A percentile compares a stretch with the other conserved stretches of the same genome.
Conservation (phyloP, 2,113 vertebrate species). For the Cheirogaleus medius region DNA sequence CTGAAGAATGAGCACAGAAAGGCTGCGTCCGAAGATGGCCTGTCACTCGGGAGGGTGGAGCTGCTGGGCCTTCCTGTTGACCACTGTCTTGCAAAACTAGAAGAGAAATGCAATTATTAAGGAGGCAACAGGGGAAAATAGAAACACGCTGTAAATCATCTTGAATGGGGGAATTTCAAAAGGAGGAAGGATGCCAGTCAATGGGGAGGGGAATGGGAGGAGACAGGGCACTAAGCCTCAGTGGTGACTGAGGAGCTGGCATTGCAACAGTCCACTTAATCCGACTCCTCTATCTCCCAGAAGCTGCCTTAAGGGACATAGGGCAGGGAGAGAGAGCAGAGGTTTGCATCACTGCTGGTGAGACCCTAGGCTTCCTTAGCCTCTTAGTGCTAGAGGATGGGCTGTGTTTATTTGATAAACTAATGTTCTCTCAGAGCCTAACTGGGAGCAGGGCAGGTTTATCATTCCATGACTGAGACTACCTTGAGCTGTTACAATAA, state of each 20-base stretch:
- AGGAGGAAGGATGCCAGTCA: background rate
- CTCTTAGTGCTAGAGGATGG: background rate
- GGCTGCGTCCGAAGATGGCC: constrained; percentile 87
- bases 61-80: constrained; percentile 87
- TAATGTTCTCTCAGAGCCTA: background rate
- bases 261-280: background rate
- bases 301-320: background rate
- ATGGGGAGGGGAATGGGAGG: background rate
- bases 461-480: background rate
- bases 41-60: constrained; percentile 84
- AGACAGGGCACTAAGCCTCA: background rate
- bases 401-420: background rate
- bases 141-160: constrained; percentile 44
- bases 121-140: constrained; percentile 72
- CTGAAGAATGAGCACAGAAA: constrained; percentile 86
- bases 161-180: background rate
- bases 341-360: background rate
- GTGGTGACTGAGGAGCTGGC: background rate
- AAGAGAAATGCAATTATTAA: constrained; percentile 77
- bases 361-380: background rate
- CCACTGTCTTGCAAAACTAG: constrained; percentile 86
- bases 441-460: background rate
- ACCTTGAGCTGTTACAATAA: background rate
- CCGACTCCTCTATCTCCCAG: background rate
- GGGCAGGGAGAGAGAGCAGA: background rate